Conservation (phyloP, 2,888 invertebrate species). For the Luperina testacea region DNA sequence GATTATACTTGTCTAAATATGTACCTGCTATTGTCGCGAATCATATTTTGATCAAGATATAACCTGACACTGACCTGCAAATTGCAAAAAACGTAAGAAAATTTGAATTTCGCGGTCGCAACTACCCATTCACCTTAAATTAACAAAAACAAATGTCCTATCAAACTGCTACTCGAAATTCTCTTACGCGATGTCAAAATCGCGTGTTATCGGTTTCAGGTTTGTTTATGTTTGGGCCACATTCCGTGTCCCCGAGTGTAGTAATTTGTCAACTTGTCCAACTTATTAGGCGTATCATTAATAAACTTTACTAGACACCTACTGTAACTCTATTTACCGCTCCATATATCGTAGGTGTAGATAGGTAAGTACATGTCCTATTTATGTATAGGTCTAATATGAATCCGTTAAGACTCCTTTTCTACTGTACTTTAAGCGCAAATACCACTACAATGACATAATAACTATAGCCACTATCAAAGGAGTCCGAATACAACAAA, state of each 20-base stretch:
- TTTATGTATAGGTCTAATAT: neutral
- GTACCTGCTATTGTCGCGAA: no score
- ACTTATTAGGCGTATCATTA: neutral
- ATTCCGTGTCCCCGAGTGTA: neutral
- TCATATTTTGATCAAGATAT: no score
- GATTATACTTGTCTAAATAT: no score
- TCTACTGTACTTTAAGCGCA: neutral
- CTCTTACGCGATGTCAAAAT: neutral
- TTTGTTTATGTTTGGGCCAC: neutral
- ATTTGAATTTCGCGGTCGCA: no score
- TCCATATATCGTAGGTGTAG: neutral
- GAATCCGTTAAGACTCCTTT: neutral
- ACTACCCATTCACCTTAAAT: no score
- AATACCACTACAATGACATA: neutral
- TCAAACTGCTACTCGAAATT: neutral
- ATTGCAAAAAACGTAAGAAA: no score
- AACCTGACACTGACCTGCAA: no score
- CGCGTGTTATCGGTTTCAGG: neutral
- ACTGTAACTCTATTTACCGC: neutral
- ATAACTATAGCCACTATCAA: neutral
- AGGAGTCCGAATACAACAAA: slow-evolving; percentile 5
- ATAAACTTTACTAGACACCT: neutral
- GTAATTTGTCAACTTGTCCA: neutral
- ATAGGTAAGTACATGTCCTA: neutral
- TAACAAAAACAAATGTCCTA: neutral